Evolutionary conservation across 2,797 vertebrate species (phyloP).

Genomic region (Trichosurus vulpecula): DNA sequence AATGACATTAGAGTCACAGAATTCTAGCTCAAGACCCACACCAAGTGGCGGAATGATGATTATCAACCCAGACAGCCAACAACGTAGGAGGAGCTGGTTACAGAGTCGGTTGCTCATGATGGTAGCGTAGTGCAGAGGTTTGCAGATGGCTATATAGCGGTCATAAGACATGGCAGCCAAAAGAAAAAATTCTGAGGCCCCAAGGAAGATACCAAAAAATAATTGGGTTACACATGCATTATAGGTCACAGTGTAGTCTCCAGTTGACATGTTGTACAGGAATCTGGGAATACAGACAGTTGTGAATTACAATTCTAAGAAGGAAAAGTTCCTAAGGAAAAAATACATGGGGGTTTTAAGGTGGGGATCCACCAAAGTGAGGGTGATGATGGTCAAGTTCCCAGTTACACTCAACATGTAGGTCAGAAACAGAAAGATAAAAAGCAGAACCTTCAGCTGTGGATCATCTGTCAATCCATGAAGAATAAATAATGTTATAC

Average conservation of each 20-base stretch:
- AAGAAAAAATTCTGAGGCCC: conserved; percentile 69
- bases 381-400: too few relatives aligned
- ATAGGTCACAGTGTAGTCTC: conserved; percentile 68
- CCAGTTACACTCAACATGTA: conserved; percentile 39
- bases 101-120: conserved; percentile 72
- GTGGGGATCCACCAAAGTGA: too few relatives aligned
- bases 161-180: conserved; percentile 73
- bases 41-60: conserved; percentile 58
- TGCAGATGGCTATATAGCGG: conserved; percentile 70
- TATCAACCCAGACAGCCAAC: conserved; percentile 67
- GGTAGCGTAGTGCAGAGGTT: conserved; percentile 66
- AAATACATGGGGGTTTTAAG: too few relatives aligned
- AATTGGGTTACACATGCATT: conserved; percentile 68
- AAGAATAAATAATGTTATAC: conserved; percentile 52
- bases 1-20: conserved; percentile 68
- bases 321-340: conserved; percentile 51
- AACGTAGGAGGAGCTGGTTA: conserved; percentile 34
- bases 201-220: conserved; percentile 71
- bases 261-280: conserved; percentile 69
- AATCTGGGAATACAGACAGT: conserved; percentile 64
- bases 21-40: conserved; percentile 71
- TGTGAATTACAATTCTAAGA: conserved; percentile 56
- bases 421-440: conserved; percentile 43
- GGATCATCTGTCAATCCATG: conserved; percentile 54
- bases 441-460: conserved; percentile 26